A percentile compares a stretch with the other conserved stretches of the same genome.
These are phyloP conservation scores for Tenodera sinensis DNA, from an alignment of 2,888 invertebrate genomes.

Conservation along the genomic window DNA sequence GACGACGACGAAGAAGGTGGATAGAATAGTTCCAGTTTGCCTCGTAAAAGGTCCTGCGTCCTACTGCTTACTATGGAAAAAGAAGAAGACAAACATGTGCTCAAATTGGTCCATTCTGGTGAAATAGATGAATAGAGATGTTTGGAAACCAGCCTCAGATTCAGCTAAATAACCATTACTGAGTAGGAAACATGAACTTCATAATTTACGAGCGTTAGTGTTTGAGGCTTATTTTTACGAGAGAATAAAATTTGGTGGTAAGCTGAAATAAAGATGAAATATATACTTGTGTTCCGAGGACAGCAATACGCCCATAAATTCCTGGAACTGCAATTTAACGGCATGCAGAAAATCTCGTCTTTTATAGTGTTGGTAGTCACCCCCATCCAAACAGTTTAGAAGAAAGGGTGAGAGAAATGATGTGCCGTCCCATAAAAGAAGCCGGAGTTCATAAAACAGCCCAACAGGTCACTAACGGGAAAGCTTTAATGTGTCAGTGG, in stretches of 20 bases:
- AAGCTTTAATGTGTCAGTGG: background rate
- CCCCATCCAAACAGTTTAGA: background rate
- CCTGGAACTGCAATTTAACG: background rate
- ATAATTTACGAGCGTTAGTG: background rate
- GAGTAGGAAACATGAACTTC: background rate
- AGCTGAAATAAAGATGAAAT: background rate
- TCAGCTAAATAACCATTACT: background rate
- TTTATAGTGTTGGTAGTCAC: background rate
- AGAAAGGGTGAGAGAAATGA: background rate
- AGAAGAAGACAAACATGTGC: too few relatives aligned
- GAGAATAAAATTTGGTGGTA: background rate
- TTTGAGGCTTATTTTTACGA: conserved; percentile 1
- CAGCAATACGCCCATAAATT: background rate
- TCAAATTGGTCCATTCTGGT: too few relatives aligned
- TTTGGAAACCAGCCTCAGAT: background rate
- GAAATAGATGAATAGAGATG: background rate
- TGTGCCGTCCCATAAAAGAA: background rate
- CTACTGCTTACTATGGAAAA: too few relatives aligned
- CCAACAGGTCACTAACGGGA: background rate
- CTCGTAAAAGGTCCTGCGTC: too few relatives aligned
- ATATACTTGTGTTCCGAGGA: background rate
- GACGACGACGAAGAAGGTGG: too few relatives aligned
- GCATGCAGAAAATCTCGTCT: background rate
- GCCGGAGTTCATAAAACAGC: background rate
- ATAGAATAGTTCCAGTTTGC: too few relatives aligned